Conservation (phyloP, 2,888 invertebrate genomes). For the Hedychridium roseum region DNA sequence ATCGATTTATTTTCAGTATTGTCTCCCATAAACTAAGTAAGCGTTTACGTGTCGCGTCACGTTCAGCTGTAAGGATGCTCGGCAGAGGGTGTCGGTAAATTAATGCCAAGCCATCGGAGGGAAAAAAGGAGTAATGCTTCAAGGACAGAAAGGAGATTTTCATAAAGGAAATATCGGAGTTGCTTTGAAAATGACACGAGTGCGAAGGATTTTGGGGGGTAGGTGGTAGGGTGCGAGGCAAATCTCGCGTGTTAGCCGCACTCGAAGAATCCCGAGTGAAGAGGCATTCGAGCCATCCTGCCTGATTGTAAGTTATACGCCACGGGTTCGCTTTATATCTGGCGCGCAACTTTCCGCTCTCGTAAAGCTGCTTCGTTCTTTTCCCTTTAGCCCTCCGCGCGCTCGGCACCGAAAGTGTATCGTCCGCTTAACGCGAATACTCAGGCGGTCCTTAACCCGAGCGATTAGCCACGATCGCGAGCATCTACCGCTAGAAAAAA, state of each 20-base stretch:
- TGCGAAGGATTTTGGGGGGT: too few species aligned
- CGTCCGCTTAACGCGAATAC: slow-evolving; percentile 42
- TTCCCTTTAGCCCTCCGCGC: slow-evolving; percentile 22
- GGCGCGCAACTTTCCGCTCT: slow-evolving; percentile 61
- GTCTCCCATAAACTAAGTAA: slow-evolving; percentile 40
- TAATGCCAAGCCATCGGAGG: slow-evolving; percentile 13
- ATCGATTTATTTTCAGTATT: slow-evolving; percentile 59
- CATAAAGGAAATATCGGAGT: too few species aligned
- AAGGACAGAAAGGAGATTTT: too few species aligned
- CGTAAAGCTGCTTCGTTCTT: slow-evolving; percentile 54
- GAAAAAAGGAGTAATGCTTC: too few species aligned
- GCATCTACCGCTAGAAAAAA: slow-evolving; percentile 14
- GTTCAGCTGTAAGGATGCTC: slow-evolving; percentile 23
- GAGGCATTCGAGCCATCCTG: slow-evolving; percentile 45
- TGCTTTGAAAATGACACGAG: too few species aligned
- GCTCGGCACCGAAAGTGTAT: slow-evolving; percentile 39
- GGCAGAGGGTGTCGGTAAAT: too few species aligned
- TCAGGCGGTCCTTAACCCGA: slow-evolving; percentile 38
- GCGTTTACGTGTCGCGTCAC: slow-evolving; percentile 42
- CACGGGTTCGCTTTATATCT: slow-evolving; percentile 62
- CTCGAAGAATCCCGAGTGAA: slow-evolving; percentile 31
- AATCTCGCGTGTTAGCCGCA: slow-evolving; percentile 37
- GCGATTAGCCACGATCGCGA: neutral
- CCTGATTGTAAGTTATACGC: slow-evolving; percentile 64
- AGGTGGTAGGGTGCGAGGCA: slow-evolving; percentile 47